A percentile compares a stretch with the other conserved stretches of the same genome.
Conservation (phyloP, 2,797 vertebrate genomes). For the Phrynocephalus vlangalii region DNA sequence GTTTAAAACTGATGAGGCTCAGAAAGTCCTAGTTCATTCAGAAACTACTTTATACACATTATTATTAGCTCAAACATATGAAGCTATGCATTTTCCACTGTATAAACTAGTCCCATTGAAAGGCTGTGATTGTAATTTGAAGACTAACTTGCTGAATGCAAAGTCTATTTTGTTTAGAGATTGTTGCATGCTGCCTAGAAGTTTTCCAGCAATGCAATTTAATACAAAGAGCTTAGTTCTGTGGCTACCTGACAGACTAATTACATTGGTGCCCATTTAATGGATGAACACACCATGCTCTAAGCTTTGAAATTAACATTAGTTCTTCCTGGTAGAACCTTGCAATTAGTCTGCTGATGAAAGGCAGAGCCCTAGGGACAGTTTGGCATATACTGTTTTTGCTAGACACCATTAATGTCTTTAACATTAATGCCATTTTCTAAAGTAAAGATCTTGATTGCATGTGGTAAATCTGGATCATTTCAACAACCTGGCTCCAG, state of each 20-base stretch:
- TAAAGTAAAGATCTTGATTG: slow-evolving; percentile 12
- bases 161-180: slow-evolving; percentile 50
- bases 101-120: slow-evolving; percentile 33
- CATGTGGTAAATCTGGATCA: neutral
- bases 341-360: neutral
- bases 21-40: slow-evolving; percentile 27
- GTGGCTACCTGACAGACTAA: slow-evolving; percentile 10
- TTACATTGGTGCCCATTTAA: slow-evolving; percentile 1
- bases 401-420: neutral
- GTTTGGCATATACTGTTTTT: neutral
- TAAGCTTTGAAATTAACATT: neutral
- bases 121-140: slow-evolving; percentile 37
- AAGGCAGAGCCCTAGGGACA: too few relatives aligned
- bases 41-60: neutral
- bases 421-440: slow-evolving; percentile 3
- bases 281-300: neutral
- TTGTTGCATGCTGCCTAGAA: slow-evolving; percentile 36
- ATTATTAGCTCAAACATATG: slow-evolving; percentile 38
- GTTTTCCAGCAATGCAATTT: slow-evolving; percentile 23
- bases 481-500: too few relatives aligned
- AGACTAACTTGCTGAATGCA: slow-evolving; percentile 36
- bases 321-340: slow-evolving; percentile 7
- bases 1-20: slow-evolving; percentile 30
- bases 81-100: slow-evolving; percentile 19
- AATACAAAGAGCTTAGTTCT: slow-evolving; percentile 16